A percentile compares a stretch with the other conserved stretches of the same genome.
These are phyloP conservation scores for Eupithecia exiguata DNA, from an alignment of 2,888 invertebrate species.

Conservation along the genomic window DNA sequence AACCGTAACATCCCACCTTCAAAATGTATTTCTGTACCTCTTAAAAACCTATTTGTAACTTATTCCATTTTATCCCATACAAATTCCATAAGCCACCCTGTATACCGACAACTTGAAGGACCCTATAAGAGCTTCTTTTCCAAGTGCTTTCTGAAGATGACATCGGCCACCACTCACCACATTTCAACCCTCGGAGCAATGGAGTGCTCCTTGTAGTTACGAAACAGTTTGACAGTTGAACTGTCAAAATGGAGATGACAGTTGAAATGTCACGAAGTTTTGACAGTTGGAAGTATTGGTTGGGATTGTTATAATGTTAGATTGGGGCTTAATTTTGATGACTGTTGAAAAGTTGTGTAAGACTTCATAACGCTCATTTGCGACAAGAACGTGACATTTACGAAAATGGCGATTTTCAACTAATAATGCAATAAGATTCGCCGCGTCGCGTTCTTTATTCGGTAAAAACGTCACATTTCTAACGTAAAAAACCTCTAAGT, in stretches of 20 bases:
- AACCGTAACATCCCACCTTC: too few relatives aligned
- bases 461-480: too few relatives aligned
- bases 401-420: too few relatives aligned
- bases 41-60: neutral
- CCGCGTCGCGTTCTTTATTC: too few relatives aligned
- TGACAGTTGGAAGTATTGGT: constrained; percentile 21
- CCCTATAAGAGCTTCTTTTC: constrained; percentile 2
- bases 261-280: constrained; percentile 22
- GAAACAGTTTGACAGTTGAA: constrained; percentile 23
- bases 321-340: neutral
- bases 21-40: neutral
- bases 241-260: constrained; percentile 7
- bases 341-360: neutral
- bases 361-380: too few relatives aligned
- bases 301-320: neutral
- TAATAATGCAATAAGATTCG: too few relatives aligned
- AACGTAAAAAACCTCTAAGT: too few relatives aligned
- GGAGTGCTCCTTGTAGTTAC: neutral
- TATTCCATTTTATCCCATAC: neutral
- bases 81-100: neutral
- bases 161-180: constrained; percentile 5
- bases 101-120: neutral
- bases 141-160: neutral
- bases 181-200: neutral
- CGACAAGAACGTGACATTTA: too few relatives aligned